phyloP scores from a whole-genome alignment of 2,113 vertebrate species.

The Podiceps cristatus region DNA sequence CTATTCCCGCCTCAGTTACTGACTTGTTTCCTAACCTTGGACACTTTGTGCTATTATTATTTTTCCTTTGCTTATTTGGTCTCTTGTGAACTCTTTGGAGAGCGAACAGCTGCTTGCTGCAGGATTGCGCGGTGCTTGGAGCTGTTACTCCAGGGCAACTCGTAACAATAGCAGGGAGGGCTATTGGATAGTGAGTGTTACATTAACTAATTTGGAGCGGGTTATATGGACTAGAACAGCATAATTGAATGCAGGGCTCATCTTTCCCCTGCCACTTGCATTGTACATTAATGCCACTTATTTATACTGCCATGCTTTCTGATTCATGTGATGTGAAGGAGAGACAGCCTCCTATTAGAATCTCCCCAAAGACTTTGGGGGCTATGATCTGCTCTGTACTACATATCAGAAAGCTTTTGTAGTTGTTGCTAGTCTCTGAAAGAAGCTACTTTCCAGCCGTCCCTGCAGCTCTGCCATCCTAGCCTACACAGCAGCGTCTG shows the following conservation, averaged over 20 bases:
- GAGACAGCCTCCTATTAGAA: not conserved
- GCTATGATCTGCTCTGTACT: not conserved
- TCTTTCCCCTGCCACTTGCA: not conserved
- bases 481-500: not conserved
- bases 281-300: not conserved
- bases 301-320: not conserved
- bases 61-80: not conserved
- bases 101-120: slow-evolving; percentile 1
- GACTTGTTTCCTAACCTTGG: not conserved
- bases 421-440: not conserved
- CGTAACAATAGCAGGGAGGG: not conserved
- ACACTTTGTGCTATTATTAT: not conserved
- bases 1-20: not conserved
- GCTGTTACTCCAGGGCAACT: not conserved
- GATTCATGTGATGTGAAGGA: not conserved
- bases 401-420: not conserved
- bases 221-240: slow-evolving; percentile 46
- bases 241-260: not conserved
- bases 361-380: not conserved
- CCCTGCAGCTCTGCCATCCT: not conserved
- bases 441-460: not conserved
- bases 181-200: not conserved
- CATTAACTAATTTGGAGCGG: not conserved
- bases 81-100: not conserved
- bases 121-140: not conserved